Conservation (phyloP, 2,113 vertebrate genomes). For the Sturnira hondurensis region DNA sequence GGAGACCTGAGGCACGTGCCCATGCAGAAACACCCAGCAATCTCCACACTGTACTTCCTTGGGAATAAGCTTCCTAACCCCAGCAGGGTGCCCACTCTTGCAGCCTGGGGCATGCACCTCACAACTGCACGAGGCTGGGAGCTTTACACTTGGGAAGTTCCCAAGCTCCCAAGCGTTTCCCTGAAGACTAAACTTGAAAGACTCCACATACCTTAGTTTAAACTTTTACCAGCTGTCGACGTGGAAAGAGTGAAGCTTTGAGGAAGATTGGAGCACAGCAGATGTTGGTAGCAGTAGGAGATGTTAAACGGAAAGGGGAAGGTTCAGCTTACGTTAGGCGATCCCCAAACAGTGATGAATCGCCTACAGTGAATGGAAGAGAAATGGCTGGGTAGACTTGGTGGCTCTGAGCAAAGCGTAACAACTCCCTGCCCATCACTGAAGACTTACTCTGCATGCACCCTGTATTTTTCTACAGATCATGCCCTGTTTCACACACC, state of each 20-base stretch:
- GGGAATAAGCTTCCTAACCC: background rate
- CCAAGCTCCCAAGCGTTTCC: background rate
- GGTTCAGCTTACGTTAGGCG: background rate
- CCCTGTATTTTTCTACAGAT: background rate
- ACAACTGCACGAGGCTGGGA: background rate
- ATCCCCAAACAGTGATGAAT: background rate
- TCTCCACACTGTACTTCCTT: background rate
- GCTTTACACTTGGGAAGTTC: background rate
- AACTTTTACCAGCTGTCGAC: background rate
- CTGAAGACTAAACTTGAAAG: background rate
- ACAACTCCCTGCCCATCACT: no score
- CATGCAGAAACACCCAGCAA: rapidly evolving
- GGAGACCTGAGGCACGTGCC: background rate
- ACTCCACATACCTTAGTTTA: background rate
- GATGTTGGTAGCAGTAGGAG: background rate
- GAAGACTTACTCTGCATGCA: background rate
- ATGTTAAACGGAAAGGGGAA: background rate
- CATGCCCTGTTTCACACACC: background rate
- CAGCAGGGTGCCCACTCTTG: rapidly evolving
- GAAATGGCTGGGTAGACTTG: background rate
- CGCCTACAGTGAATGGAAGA: background rate
- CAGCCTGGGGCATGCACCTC: no score
- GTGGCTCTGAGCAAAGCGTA: background rate
- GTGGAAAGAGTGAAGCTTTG: background rate
- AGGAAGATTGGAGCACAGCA: background rate